These are phyloP conservation scores for Glareola pratincola DNA, from an alignment of 2,113 vertebrate species.

Conservation along the genomic window DNA sequence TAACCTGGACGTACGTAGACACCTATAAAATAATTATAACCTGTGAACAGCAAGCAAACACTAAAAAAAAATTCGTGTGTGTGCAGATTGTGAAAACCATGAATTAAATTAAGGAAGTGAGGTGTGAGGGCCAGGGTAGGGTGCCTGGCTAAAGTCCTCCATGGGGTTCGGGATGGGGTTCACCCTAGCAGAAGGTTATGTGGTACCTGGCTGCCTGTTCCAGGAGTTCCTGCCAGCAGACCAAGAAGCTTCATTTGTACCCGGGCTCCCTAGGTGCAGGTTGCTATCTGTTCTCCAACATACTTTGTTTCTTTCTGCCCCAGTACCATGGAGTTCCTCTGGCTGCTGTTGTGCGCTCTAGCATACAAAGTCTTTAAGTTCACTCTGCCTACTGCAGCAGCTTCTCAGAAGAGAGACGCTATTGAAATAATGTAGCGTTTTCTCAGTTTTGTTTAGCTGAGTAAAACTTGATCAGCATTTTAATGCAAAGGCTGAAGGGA, in stretches of 20 bases:
- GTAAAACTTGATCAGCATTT: neutral
- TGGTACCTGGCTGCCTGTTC: neutral
- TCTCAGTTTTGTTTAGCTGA: neutral
- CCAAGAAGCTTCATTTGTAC: neutral
- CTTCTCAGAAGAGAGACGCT: neutral
- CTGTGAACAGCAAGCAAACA: neutral
- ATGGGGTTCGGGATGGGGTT: neutral
- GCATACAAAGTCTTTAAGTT: neutral
- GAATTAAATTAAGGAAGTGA: neutral
- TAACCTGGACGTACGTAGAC: neutral
- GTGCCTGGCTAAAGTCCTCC: neutral
- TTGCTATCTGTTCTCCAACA: neutral
- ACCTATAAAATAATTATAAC: neutral
- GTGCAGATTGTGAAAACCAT: neutral
- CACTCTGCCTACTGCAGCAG: neutral
- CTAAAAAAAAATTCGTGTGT: neutral
- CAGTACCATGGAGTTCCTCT: neutral
- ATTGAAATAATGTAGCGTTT: neutral
- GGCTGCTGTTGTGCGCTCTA: neutral
- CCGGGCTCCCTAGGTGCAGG: rapidly evolving
- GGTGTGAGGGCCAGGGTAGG: neutral
- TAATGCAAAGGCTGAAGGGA: neutral
- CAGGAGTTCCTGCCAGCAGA: neutral
- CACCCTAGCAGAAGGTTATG: neutral
- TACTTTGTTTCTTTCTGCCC: neutral